Base-by-base conservation (phyloP, 2,797 vertebrate genomes). In the Sebastes diploproa region DNA sequence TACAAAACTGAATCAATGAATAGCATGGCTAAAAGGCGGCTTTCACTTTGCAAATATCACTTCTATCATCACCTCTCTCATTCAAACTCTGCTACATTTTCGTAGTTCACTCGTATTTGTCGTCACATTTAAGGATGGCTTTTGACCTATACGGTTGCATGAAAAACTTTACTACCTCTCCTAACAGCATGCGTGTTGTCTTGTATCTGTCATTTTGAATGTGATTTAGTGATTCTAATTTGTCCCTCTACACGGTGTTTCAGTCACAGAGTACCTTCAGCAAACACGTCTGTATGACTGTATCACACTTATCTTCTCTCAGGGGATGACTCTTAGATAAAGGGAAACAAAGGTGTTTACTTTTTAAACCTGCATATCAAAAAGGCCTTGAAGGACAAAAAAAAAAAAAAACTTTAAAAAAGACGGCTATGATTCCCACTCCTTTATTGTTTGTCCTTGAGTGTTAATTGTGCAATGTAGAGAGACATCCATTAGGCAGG, bases 401-500 rank as follows among this genome's bases (percentile, higher is more conserved):
- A 88, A 85, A 84, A 80, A 75, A 42, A 0, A 30, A 11, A 54
- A n/a, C 6, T n/a, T 23, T 16, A 56, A 88, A 87, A 84, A 81
- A 80, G 84, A 90, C 82, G 84, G 82, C 81, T 16, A 81, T 81
- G 82, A 90, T 89, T 93, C 80, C 63, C 75, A 67, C 78, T 90
- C 80, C 90, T 91, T 94, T 89, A 85, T 89, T 95, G 93, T 94
- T 94, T 94, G 94, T 95, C 92, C 94, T 95, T 94, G 94, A 93
- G 88, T 93, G 87, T 93, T 95, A 94, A 93, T 94, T 94, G 92
- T 91, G 90, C 89, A 84, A 93, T 38, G 81, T 76, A 81, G 84
- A 90, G 81, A 94, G 86, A 91, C 91, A 91, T 91, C 91, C 88
- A 93, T 94, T 93, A 91, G 86, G 77, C 87, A 85, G 83, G 60